Conservation (phyloP, 2,797 vertebrate species). For the Channa striata region DNA sequence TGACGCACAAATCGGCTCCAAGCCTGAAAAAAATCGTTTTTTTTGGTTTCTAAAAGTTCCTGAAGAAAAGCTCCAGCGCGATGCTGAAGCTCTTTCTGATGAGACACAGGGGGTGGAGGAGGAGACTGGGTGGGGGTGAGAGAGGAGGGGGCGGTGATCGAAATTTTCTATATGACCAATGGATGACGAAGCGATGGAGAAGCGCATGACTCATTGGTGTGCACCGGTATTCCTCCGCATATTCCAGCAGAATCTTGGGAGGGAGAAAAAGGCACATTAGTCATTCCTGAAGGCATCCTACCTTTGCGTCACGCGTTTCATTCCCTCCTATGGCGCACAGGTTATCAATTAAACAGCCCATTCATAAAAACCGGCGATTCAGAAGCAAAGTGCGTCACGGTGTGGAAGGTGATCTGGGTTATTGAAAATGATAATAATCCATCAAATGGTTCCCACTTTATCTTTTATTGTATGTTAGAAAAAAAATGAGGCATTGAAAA, state of each 20-base stretch:
- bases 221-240: constrained; percentile 68
- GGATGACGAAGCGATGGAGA: constrained; percentile 66
- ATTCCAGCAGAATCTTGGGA: constrained; percentile 45
- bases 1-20: background rate
- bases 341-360: constrained; percentile 56
- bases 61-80: background rate
- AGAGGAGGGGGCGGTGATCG: background rate
- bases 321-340: constrained; percentile 48
- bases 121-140: background rate
- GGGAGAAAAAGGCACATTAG: constrained; percentile 38
- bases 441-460: background rate
- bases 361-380: constrained; percentile 62
- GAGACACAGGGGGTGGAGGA: background rate
- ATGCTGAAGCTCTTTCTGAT: constrained; percentile 8
- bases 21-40: background rate
- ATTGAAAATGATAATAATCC: background rate
- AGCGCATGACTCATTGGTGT: constrained; percentile 67
- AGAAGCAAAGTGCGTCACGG: constrained; percentile 66
- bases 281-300: constrained; percentile 42
- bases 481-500: background rate
- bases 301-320: constrained; percentile 40
- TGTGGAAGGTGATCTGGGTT: constrained; percentile 31
- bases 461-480: background rate
- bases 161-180: constrained; percentile 49
- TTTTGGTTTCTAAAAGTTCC: background rate